Evolutionary conservation across 2,797 vertebrate genomes (phyloP), one percentile per base, ranked within the genome.

Genomic region (Gallinago solitaria): DNA sequence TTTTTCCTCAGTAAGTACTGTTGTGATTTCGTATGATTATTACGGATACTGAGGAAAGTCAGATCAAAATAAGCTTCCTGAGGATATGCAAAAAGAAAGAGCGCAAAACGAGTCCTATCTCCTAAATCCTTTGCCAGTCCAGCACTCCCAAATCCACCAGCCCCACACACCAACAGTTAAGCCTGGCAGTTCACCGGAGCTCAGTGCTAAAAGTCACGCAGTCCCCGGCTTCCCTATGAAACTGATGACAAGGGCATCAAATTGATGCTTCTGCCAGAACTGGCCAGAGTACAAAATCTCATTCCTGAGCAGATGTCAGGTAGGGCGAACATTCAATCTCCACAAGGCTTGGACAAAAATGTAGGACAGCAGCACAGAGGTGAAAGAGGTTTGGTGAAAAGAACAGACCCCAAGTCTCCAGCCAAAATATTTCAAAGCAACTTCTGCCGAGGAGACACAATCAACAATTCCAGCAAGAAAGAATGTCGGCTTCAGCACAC

Each of bases 231-330:
- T 93, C 70, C 73, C 80, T 33, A 30, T 75, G 85, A 86, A 94
- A 87, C 54, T 25, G 83, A 82, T 87, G 90, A 94, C 93, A 91
- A 91, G 89, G 89, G 83, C 93, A 95, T 94, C 86, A 91, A 80
- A 95, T 76, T 78, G 83, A 93, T 86, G 94, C 56, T 82, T 91
- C 83, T 95, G 91, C 90, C 92, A 94, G 90, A 96, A 85, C 93
- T 96, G 96, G 95, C 90, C 89, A 69, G 89, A 90, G 89, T 95
- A 94, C 95, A 97, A 92, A 92, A 95, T 88, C 87, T 91, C 94
- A 92, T 96, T 95, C 94, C 91, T 86, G 90, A 96, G 90, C 93
- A 96, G 94, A 96, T 95, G 94, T 95, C 96, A 95, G 94, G 93
- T 94, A 95, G 93, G 78, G 82, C 51, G 1, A 95, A 90, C 92